Evolutionary conservation across 2,888 invertebrate species (phyloP).

Genomic region (Agrotis exclamationis): DNA sequence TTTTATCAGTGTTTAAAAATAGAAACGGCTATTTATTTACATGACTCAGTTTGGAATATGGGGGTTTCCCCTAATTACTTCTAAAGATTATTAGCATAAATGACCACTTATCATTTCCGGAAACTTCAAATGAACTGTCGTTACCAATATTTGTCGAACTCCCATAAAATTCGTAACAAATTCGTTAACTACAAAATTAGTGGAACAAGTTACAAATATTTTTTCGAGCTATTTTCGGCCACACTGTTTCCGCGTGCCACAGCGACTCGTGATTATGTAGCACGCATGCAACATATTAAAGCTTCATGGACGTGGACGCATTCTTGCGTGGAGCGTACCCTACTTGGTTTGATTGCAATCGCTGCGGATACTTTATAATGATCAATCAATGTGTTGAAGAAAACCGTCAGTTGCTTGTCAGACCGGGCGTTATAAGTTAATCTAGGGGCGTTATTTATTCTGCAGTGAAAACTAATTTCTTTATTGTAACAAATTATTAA

Average conservation of each 20-base stretch:
- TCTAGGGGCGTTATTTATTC: conserved; percentile 3
- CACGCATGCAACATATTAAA: conserved; percentile 53
- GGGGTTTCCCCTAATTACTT: conserved; percentile 12
- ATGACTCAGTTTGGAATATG: not conserved
- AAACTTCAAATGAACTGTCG: not conserved
- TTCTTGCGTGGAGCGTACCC: conserved; percentile 56
- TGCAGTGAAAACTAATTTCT: conserved; percentile 1
- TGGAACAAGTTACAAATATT: conserved; percentile 34
- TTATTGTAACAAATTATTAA: not conserved
- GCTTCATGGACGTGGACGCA: conserved; percentile 43
- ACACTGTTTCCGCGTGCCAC: conserved; percentile 59
- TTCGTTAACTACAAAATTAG: conserved; percentile 26
- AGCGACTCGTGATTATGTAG: conserved; percentile 37
- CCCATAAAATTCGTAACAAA: conserved; percentile 16
- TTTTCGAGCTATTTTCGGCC: conserved; percentile 57
- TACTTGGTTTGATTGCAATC: conserved; percentile 49
- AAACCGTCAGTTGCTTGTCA: conserved; percentile 22
- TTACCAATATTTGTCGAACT: conserved; percentile 7
- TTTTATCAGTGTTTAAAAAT: not conserved
- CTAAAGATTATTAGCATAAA: no score
- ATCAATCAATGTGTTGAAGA: conserved; percentile 30
- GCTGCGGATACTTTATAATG: conserved; percentile 24
- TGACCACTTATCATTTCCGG: conserved; percentile 5
- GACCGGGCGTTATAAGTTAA: conserved; percentile 3
- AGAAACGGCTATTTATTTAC: not conserved